Evolutionary conservation across 53 echinoderm and acorn worm species (phyloP).

Genomic region (Actinopyga echinites): DNA sequence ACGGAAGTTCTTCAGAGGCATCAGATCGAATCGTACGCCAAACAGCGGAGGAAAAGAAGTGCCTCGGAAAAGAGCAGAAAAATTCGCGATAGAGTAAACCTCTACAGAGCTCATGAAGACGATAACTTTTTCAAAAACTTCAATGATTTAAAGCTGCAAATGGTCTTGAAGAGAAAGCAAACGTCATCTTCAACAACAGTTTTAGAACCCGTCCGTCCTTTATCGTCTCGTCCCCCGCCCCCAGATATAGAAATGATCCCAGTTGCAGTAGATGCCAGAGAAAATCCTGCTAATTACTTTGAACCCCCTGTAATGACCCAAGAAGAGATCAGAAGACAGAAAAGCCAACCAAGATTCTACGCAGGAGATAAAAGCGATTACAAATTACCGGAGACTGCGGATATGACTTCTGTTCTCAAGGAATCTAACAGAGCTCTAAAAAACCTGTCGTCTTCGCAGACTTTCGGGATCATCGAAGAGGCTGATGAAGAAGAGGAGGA

Average conservation of each 20-base stretch:
- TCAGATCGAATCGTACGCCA: slow-evolving; percentile 41
- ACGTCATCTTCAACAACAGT: slow-evolving; percentile 1
- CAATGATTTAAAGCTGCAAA: slow-evolving; percentile 73
- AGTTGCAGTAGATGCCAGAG: slow-evolving; percentile 60
- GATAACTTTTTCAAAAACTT: slow-evolving; percentile 80
- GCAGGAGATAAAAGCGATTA: slow-evolving; percentile 71
- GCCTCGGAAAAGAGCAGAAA: slow-evolving; percentile 2
- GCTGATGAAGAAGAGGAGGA: slow-evolving; percentile 42
- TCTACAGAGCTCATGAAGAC: slow-evolving; percentile 71
- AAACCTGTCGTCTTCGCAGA: slow-evolving; percentile 4
- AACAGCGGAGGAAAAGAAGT: slow-evolving; percentile 43
- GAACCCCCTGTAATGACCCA: slow-evolving; percentile 77
- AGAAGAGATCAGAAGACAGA: slow-evolving; percentile 68
- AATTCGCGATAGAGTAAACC: slow-evolving; percentile 63
- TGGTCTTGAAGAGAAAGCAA: slow-evolving; percentile 53
- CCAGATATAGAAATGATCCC: slow-evolving; percentile 68
- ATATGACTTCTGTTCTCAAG: slow-evolving; percentile 20
- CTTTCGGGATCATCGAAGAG: slow-evolving; percentile 43
- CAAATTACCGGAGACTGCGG: slow-evolving; percentile 53
- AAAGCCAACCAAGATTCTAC: slow-evolving; percentile 84
- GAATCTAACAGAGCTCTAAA: slow-evolving; percentile 39
- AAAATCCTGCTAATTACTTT: slow-evolving; percentile 91
- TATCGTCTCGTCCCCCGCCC: slow-evolving; percentile 45
- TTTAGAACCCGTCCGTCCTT: slow-evolving; percentile 16
- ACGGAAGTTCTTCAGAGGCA: slow-evolving; percentile 35